Percentiles rank a stretch among this genome's conserved stretches.
Evolutionary conservation across 2,888 invertebrate genomes (phyloP).

Genomic region (Pollenia angustigena): DNA sequence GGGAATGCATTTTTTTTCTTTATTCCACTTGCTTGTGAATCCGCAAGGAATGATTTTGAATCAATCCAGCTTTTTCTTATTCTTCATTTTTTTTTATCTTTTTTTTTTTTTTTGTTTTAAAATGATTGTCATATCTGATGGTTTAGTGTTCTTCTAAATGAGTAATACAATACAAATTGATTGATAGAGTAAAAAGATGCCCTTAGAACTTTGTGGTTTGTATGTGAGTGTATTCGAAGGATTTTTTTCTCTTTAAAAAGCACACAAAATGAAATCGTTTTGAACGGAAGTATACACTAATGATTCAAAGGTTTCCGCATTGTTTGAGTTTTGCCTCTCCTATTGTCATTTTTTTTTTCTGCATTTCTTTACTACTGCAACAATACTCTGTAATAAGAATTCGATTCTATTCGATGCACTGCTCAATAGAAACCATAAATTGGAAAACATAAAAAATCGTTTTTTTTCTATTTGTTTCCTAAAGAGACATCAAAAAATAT

Average conservation of each 20-base stretch:
- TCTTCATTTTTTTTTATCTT: background rate
- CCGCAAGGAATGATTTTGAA: constrained; percentile 16
- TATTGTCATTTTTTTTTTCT: constrained; percentile 34
- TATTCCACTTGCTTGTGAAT: background rate
- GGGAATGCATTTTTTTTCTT: constrained; percentile 11
- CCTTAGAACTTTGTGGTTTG: constrained; percentile 52
- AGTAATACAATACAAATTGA: constrained; percentile 64
- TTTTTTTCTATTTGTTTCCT: constrained; percentile 10
- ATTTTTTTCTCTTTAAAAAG: constrained; percentile 5
- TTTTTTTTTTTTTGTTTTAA: constrained; percentile 25
- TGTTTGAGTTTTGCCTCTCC: constrained; percentile 51
- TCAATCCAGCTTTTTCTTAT: constrained; percentile 19
- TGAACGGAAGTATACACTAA: constrained; percentile 68
- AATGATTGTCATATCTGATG: constrained; percentile 62
- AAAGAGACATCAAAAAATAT: constrained; percentile 11
- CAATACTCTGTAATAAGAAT: constrained; percentile 24
- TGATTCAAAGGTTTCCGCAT: constrained; percentile 73
- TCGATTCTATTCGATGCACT: constrained; percentile 31
- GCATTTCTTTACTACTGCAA: constrained; percentile 51
- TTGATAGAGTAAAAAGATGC: constrained; percentile 61
- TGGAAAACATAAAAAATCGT: constrained; percentile 52
- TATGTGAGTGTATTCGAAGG: constrained; percentile 16
- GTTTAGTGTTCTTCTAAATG: constrained; percentile 12
- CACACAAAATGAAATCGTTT: constrained; percentile 52
- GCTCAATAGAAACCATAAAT: constrained; percentile 58